phyloP scores from a whole-genome alignment of 1,140 invertebrate species.

The Triops cancriformis region DNA sequence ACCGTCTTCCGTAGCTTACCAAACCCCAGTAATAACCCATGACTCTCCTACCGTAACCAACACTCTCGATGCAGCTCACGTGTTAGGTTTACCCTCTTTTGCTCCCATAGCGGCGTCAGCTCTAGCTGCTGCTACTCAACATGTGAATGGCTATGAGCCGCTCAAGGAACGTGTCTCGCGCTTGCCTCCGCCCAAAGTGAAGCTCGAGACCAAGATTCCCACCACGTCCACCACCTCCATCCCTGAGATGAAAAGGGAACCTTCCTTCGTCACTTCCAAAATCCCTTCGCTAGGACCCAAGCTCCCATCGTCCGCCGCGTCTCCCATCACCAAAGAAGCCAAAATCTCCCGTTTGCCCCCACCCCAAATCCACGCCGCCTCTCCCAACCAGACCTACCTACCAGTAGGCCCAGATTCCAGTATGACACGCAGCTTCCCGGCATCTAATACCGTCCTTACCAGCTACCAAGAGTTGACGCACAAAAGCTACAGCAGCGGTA shows the following conservation, averaged over 20 bases:
- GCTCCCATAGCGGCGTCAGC: neutral
- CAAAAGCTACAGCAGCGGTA: neutral
- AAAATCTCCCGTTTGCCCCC: slow-evolving; percentile 15
- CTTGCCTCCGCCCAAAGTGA: slow-evolving; percentile 21
- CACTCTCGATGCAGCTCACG: slow-evolving; percentile 22
- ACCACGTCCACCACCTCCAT: neutral
- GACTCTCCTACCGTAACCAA: neutral
- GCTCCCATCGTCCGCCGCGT: neutral
- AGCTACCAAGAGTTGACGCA: neutral
- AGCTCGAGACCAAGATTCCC: neutral
- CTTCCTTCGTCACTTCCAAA: neutral
- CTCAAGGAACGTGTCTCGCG: slow-evolving; percentile 14
- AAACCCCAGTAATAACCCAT: neutral
- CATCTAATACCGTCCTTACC: neutral
- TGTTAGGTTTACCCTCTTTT: slow-evolving; percentile 19
- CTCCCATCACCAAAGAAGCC: slow-evolving; percentile 21
- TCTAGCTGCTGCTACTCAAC: neutral
- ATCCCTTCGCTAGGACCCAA: slow-evolving; percentile 18
- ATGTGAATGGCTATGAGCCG: neutral
- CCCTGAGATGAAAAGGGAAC: slow-evolving; percentile 20
- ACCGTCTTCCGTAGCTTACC: slow-evolving; percentile 8
- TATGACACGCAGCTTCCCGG: neutral
- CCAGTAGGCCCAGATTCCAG: neutral
- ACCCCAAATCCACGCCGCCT: slow-evolving; percentile 16
- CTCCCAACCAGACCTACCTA: neutral